phyloP scores from a whole-genome alignment of 2,888 invertebrate species.

The Drosophila formosana region DNA sequence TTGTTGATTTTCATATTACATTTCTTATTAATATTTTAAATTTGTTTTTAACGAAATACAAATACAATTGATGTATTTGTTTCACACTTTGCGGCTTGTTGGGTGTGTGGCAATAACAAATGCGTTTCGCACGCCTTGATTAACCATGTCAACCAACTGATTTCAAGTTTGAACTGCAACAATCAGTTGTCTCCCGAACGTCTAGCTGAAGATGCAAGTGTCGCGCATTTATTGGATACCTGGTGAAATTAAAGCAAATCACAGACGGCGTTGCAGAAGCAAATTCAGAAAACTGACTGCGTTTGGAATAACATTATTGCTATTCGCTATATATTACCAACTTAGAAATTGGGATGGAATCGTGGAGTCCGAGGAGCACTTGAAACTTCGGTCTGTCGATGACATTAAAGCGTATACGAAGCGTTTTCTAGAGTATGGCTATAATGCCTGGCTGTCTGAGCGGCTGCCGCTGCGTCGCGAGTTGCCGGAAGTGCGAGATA shows the following conservation, averaged over 20 bases:
- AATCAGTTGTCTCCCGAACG: not conserved
- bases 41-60: too few species aligned
- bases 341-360: constrained; percentile 14
- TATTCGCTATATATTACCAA: not conserved
- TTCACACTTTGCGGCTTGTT: not conserved
- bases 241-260: not conserved
- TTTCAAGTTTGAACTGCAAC: not conserved
- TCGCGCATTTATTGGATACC: not conserved
- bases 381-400: not conserved
- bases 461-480: constrained; percentile 43
- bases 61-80: not conserved
- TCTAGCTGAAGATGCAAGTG: constrained; percentile 7
- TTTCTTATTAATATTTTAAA: too few species aligned
- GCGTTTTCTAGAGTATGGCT: constrained; percentile 43
- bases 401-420: constrained; percentile 19
- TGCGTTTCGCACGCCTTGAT: constrained; percentile 20
- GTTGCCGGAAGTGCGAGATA: constrained; percentile 35
- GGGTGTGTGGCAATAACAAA: not conserved
- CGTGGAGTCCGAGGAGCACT: not conserved
- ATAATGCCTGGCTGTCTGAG: constrained; percentile 61
- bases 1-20: too few species aligned
- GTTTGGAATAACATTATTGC: not conserved
- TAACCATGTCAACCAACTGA: not conserved
- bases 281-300: not conserved
- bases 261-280: not conserved